These are phyloP conservation scores for Lipotes vexillifer DNA, from an alignment of 2,113 vertebrate species.

Conservation along the genomic window DNA sequence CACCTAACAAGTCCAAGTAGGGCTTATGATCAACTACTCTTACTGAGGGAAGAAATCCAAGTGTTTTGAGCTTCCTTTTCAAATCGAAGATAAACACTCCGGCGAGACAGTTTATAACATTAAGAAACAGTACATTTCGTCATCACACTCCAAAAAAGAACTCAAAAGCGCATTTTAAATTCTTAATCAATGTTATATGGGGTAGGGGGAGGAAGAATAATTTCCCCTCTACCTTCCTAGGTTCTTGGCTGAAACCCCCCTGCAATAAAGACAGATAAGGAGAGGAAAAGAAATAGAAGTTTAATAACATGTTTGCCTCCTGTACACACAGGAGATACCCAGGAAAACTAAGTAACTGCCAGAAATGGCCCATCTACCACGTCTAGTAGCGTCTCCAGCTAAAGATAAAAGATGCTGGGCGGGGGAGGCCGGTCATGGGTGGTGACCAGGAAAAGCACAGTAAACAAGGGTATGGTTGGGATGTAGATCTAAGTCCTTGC, in stretches of 20 bases:
- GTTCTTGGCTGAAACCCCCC: neutral
- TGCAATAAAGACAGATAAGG: neutral
- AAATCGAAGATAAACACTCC: neutral
- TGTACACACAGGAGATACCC: rapidly evolving
- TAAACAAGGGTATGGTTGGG: neutral
- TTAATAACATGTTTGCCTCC: no score
- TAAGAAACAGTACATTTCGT: neutral
- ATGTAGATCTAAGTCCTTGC: neutral
- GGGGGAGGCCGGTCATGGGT: no score
- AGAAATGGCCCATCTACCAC: neutral
- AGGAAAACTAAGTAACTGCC: neutral
- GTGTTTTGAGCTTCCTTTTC: neutral
- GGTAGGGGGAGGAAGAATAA: neutral
- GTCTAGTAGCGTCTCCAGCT: neutral
- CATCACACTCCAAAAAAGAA: neutral
- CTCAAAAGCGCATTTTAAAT: neutral
- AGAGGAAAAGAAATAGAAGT: neutral
- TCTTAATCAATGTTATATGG: rapidly evolving
- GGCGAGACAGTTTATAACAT: no score
- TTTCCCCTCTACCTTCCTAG: neutral
- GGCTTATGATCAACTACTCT: neutral
- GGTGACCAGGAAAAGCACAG: neutral
- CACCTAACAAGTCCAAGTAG: neutral
- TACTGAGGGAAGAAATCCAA: neutral
- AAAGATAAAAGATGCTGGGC: neutral